A percentile compares a stretch with the other conserved stretches of the same genome.
These are phyloP conservation scores for Hyles vespertilio DNA, from an alignment of 1,140 invertebrate genomes.

Conservation along the genomic window DNA sequence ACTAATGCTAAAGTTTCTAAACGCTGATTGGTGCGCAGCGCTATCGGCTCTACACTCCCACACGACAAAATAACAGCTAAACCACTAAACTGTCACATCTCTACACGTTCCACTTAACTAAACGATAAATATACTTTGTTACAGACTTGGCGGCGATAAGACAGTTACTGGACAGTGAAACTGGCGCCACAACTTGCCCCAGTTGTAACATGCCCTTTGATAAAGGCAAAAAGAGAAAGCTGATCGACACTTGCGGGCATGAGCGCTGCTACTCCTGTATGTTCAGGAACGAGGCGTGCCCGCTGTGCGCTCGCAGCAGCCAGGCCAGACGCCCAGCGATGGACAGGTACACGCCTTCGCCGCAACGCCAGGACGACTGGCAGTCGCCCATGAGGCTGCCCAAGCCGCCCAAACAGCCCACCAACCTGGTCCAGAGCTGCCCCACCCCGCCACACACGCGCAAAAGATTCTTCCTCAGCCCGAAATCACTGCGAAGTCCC, in stretches of 20 bases:
- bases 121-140: conserved; percentile 29
- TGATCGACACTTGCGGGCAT: conserved; percentile 96
- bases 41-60: no score
- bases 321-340: conserved; percentile 48
- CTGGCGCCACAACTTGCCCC: conserved; percentile 81
- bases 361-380: conserved; percentile 68
- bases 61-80: no score
- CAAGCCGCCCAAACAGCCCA: conserved; percentile 68
- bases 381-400: conserved; percentile 60
- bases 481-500: conserved; percentile 84
- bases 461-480: conserved; percentile 86
- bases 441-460: conserved; percentile 87
- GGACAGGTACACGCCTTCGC: conserved; percentile 72
- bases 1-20: no score
- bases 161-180: conserved; percentile 68
- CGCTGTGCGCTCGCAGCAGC: conserved; percentile 82
- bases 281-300: conserved; percentile 92
- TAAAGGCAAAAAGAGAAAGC: conserved; percentile 94
- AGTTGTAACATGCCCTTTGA: conserved; percentile 95
- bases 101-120: background rate
- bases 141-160: conserved; percentile 68
- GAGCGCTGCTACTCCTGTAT: conserved; percentile 95
- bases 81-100: no score
- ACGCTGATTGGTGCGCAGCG: no score
- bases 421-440: conserved; percentile 78